Percentiles rank a stretch among this genome's conserved stretches.
These are phyloP conservation scores for Menura novaehollandiae DNA, from an alignment of 2,113 vertebrate genomes.

Conservation along the genomic window DNA sequence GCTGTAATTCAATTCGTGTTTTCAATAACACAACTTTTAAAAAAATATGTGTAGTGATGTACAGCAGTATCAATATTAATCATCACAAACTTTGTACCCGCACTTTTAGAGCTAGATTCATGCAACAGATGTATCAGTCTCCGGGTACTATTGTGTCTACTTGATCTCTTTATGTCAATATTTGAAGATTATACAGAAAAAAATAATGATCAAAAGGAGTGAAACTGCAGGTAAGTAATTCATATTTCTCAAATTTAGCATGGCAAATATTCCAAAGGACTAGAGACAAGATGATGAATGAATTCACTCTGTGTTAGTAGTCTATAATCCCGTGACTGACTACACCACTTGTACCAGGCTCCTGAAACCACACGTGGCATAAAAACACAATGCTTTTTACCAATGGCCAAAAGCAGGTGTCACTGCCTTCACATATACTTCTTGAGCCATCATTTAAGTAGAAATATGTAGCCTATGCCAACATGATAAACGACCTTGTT, in stretches of 20 bases:
- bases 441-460: not conserved
- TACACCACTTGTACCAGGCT: not conserved
- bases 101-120: not conserved
- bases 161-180: not conserved
- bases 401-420: not conserved
- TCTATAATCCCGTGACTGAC: not conserved
- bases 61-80: accelerated
- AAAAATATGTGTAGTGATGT: too few species aligned
- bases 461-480: not conserved
- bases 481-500: not conserved
- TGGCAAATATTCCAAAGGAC: not conserved
- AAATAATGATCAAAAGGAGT: not conserved
- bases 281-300: not conserved
- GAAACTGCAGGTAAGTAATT: not conserved
- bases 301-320: not conserved
- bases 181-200: not conserved
- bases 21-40: not conserved
- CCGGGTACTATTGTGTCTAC: not conserved
- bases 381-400: accelerated
- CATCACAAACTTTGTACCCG: not conserved
- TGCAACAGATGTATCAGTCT: not conserved
- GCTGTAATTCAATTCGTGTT: not conserved
- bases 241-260: not conserved
- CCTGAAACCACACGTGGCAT: not conserved
- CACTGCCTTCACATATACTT: not conserved